Evolutionary conservation across 2,113 vertebrate species (phyloP).

Genomic region (Heptranchias perlo): DNA sequence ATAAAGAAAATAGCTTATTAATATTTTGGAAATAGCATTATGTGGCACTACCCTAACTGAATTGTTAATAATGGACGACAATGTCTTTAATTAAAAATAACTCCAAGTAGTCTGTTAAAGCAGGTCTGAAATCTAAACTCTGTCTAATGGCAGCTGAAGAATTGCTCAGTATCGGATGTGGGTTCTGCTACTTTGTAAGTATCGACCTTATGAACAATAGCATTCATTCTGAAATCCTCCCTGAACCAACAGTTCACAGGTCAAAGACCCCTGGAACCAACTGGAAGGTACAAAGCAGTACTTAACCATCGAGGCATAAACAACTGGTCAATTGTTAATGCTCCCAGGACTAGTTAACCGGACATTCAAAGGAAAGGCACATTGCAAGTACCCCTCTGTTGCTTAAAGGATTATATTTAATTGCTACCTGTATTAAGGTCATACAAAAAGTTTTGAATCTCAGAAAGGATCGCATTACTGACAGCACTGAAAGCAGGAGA

Average conservation of each 20-base stretch:
- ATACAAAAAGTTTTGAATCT: background rate
- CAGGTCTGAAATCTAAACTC: background rate
- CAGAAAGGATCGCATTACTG: background rate
- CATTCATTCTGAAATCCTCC: slow-evolving; percentile 5
- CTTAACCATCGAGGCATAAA: slow-evolving; percentile 16
- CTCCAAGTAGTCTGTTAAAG: background rate
- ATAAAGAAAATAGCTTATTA: background rate
- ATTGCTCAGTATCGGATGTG: background rate
- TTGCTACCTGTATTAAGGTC: background rate
- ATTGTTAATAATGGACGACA: background rate
- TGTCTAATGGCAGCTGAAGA: background rate
- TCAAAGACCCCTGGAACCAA: background rate
- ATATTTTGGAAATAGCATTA: background rate
- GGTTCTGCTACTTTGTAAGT: background rate
- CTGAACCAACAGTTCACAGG: slow-evolving; percentile 7
- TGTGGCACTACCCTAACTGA: background rate
- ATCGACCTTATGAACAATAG: background rate
- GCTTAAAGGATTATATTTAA: slow-evolving; percentile 28
- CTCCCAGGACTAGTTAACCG: background rate
- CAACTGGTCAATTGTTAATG: slow-evolving; percentile 25
- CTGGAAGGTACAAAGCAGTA: slow-evolving; percentile 2
- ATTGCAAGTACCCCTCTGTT: background rate
- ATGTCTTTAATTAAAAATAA: background rate
- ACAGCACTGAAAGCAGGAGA: background rate
- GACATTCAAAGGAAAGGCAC: background rate